Base-by-base conservation (phyloP, 2,888 invertebrate genomes). In the Cantharis rustica region DNA sequence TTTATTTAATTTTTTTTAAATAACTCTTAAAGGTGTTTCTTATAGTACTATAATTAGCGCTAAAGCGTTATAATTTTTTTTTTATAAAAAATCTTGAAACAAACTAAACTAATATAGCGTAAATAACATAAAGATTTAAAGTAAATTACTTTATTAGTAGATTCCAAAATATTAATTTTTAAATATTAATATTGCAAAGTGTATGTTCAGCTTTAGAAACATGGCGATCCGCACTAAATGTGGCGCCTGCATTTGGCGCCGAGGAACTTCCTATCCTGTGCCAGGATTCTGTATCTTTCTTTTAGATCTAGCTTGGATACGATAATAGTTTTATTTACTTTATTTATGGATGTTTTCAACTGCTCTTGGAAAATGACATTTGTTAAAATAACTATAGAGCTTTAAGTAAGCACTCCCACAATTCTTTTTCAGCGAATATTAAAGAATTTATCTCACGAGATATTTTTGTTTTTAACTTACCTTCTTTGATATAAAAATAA, bases 331-430 rank as follows among this genome's bases (percentile, higher is more conserved):
- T 87, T 86, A 87, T 86, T 87, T 86, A 85, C 86, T 86, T 87
- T 88, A 86, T 87, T 87, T 87, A 87, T 87, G 87, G 87, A 86
- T 87, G 87, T 88, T 87, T 87, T 87, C 85, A 83, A 84, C 85
- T 84, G 81, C 84, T 83, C 84, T 82, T 80, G 84, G 85, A 87
- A 87, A 87, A 86, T 86, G 86, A 86, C 86, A 87, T 87, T 87
- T 87, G 86, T 87, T 86, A 87, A 85, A 87, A 87, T 86, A 86
- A 85, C 84, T 66, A 66, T 66, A 66, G 47, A 66, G 20, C 23
- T 66, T 66, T 66, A 13, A n/a, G 64, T 7, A 66, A 66, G 64
- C 64, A 20, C 20, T 66, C 64, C 64, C 20, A 23, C 64, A 20
- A 66, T 66, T 20, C 17, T 66, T 23, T 66, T 66, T 66, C n/a